phyloP scores from a whole-genome alignment of 2,113 vertebrate species.

The Eolophus roseicapilla region DNA sequence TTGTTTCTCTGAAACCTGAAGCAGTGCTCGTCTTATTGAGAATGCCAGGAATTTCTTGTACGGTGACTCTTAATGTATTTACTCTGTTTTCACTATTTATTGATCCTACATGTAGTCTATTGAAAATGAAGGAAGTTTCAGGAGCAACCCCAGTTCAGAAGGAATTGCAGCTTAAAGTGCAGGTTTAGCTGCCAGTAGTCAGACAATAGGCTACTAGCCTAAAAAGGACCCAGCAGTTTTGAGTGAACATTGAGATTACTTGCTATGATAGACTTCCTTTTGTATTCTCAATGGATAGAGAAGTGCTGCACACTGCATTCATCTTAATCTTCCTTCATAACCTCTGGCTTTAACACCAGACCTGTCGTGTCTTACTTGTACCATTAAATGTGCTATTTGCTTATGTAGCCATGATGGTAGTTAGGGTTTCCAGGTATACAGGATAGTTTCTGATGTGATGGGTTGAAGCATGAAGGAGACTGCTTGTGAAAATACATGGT shows the following conservation, averaged over 20 bases:
- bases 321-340: not conserved
- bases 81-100: not conserved
- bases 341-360: not conserved
- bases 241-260: not conserved
- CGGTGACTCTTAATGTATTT: fast-evolving
- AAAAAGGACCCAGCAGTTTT: not conserved
- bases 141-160: not conserved
- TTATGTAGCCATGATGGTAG: not conserved
- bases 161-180: not conserved
- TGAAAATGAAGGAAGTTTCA: not conserved
- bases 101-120: not conserved
- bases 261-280: not conserved
- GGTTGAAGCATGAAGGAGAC: not conserved
- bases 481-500: not conserved
- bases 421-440: not conserved
- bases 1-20: not conserved
- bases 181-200: not conserved
- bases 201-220: not conserved
- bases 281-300: not conserved
- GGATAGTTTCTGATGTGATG: not conserved
- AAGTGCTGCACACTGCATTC: too few relatives aligned
- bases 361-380: not conserved
- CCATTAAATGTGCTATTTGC: not conserved
- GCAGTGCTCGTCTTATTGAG: not conserved
- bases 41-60: not conserved